phyloP scores from a whole-genome alignment of 92 coral and sea anemone genomes.

The Porites lobata region DNA sequence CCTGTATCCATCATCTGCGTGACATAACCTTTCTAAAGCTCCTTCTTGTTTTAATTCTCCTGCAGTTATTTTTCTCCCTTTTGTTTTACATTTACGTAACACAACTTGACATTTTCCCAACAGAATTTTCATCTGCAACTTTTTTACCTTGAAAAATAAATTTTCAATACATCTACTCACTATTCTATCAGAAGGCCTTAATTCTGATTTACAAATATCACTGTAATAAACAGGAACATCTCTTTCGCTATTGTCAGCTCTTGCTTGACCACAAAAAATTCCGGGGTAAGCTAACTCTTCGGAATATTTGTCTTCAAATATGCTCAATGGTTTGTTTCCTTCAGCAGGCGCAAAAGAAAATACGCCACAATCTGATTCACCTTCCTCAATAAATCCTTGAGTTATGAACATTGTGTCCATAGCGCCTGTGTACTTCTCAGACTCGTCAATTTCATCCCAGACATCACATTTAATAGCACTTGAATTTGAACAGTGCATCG shows the following conservation, averaged over 20 bases:
- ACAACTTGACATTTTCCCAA: constrained; percentile 64
- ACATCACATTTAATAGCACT: background rate
- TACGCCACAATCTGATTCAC: constrained; percentile 23
- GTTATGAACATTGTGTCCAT: constrained; percentile 24
- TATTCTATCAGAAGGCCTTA: constrained; percentile 50
- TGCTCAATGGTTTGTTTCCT: constrained; percentile 69
- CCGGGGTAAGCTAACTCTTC: constrained; percentile 75
- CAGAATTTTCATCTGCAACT: constrained; percentile 76
- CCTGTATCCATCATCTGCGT: constrained; percentile 64
- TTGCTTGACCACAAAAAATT: constrained; percentile 66
- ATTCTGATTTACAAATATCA: constrained; percentile 74
- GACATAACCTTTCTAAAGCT: constrained; percentile 49
- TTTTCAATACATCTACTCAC: constrained; percentile 54
- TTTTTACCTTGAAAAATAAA: constrained; percentile 65
- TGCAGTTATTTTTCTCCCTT: constrained; percentile 56
- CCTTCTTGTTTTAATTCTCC: constrained; percentile 74
- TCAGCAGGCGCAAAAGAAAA: constrained; percentile 69
- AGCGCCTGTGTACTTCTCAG: background rate
- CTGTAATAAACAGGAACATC: constrained; percentile 52
- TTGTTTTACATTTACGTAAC: constrained; percentile 54
- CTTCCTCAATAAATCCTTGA: constrained; percentile 25
- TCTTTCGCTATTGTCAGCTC: constrained; percentile 55
- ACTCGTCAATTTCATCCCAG: constrained; percentile 22
- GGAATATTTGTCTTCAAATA: constrained; percentile 58
- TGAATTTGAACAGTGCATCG: too few species aligned